Base-by-base conservation (phyloP, 92 coral and sea anemone species). In the Anthopleura xanthogrammica region DNA sequence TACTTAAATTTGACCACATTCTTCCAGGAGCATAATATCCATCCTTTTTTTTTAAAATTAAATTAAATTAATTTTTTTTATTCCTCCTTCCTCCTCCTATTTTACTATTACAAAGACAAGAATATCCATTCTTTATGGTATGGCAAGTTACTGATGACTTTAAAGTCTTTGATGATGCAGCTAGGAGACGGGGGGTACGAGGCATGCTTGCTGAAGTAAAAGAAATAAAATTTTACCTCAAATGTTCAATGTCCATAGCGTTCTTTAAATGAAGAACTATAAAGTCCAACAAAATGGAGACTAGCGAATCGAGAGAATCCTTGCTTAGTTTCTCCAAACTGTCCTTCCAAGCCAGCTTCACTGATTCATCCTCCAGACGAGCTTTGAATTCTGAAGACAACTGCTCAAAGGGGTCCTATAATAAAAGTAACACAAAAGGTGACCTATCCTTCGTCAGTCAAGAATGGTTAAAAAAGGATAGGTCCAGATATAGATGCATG, bases 331-430 rank as follows among this genome's bases (percentile, higher is more conserved):
- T 64, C 24, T 64, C 36, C 3, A 64, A 64, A 64, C 71, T 64
- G 12, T 64, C 12, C 71, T n/a, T 64, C 71, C 24, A 64, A 5
- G 36, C 24, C 71, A 0, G n/a, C 71, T 19, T 10, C 71, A 64
- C n/a, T 22, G 71, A 64, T 22, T 22, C 36, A 64, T 64, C 71
- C 10, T 16, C 20, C 24, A n/a, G 71, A 1, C 10, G 71, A 62
- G 23, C 71, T 62, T 62, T 62, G 17, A 62, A 62, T 16, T 62
- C 71, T 16, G 71, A 62, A 62, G 71, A n/a, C 71, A 62, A 62
- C 17, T 62, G 71, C 71, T 62, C 71, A n/a, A 62, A 62, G 29
- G 71, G 71, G 10, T 62, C 71, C 71, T 62, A n/a, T 62, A 62
- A 62, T 56, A 56, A 12, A 17, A 56, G 62, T 3, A 12, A 12